Percentiles rank a stretch among this genome's conserved stretches.
These are phyloP conservation scores for Lepidocyrtinus sp. DNA, from an alignment of 2,888 invertebrate species.

Conservation along the genomic window DNA sequence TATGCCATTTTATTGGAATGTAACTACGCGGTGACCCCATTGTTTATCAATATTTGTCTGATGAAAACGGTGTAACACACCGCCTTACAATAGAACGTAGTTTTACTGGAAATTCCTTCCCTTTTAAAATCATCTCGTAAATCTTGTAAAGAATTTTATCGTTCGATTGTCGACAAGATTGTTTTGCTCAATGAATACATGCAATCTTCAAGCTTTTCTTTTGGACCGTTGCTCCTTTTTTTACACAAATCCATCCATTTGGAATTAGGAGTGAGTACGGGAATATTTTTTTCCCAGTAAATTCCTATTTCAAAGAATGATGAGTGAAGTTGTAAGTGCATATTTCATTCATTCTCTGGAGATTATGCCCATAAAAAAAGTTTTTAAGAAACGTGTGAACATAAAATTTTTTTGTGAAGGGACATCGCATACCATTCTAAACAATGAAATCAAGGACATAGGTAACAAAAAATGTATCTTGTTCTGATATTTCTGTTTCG, in stretches of 20 bases:
- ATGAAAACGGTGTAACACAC: too few species aligned
- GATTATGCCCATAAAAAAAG: neutral
- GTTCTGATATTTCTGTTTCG: neutral
- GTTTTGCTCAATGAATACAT: neutral
- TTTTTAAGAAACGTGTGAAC: neutral
- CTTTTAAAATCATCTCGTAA: slow-evolving; percentile 37
- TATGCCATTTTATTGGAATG: too few species aligned
- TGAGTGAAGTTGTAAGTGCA: neutral
- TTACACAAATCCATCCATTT: neutral
- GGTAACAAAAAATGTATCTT: slow-evolving; percentile 5
- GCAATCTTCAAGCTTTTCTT: neutral
- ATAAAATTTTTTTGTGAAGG: neutral
- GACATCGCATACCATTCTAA: neutral
- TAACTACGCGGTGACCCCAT: too few species aligned
- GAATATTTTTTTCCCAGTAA: neutral
- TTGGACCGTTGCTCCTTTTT: neutral
- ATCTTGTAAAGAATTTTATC: slow-evolving; percentile 34
- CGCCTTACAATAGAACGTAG: too few species aligned
- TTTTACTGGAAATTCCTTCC: slow-evolving; percentile 32
- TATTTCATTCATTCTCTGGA: neutral
- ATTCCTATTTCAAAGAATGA: neutral
- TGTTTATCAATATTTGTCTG: too few species aligned
- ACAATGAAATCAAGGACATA: neutral
- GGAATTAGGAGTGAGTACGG: neutral
- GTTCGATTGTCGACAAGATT: slow-evolving; percentile 25